Conservation (phyloP, 2,797 vertebrate genomes). For the Sebastes taczanowskii region DNA sequence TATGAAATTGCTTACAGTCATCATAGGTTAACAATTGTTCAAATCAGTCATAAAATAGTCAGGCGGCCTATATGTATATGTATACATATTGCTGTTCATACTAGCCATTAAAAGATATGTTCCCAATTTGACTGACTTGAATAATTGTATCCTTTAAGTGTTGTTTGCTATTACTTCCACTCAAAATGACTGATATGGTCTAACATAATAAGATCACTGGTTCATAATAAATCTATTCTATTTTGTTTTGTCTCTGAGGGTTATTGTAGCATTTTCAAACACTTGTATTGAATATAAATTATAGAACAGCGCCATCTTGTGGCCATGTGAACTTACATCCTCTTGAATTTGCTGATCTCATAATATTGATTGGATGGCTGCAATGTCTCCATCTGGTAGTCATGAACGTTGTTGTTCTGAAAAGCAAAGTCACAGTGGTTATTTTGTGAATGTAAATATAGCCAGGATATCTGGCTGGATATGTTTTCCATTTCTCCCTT, state of each 20-base stretch:
- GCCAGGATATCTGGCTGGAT: neutral
- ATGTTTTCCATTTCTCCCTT: neutral
- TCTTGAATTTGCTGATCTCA: constrained; percentile 66
- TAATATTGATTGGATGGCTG: constrained; percentile 7
- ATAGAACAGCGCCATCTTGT: constrained; percentile 72
- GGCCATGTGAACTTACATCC: constrained; percentile 66
- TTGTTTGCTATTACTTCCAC: neutral
- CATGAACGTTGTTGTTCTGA: constrained; percentile 27
- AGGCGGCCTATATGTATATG: neutral
- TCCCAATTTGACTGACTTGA: neutral
- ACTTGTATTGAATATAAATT: neutral
- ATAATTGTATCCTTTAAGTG: neutral
- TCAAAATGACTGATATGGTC: neutral
- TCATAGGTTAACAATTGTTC: neutral
- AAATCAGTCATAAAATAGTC: neutral
- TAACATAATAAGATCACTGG: neutral
- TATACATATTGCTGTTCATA: neutral
- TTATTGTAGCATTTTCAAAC: neutral
- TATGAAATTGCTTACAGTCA: neutral
- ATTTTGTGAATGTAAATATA: neutral
- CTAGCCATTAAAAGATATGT: neutral
- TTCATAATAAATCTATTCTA: neutral
- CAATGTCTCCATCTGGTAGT: constrained; percentile 45
- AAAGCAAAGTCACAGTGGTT: constrained; percentile 13
- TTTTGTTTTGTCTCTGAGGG: neutral